phyloP scores from a whole-genome alignment of 2,113 vertebrate genomes.

The Catagonus wagneri region DNA sequence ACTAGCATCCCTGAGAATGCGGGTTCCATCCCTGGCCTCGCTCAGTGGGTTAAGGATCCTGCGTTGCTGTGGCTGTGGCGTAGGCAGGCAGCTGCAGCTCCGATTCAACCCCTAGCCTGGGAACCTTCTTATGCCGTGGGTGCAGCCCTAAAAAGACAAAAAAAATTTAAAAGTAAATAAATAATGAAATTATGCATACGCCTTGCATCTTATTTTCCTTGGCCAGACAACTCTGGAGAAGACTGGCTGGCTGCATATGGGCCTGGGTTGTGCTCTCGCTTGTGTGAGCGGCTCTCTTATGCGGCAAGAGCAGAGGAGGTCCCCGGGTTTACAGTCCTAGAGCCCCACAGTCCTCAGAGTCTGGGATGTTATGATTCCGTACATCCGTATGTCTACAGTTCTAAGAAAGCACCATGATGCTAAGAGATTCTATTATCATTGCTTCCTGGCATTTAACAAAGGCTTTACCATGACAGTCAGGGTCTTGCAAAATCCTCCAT shows the following conservation, averaged over 20 bases:
- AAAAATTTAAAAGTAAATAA: too few relatives aligned
- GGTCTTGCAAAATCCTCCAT: neutral
- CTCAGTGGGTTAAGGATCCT: too few relatives aligned
- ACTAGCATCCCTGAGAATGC: too few relatives aligned
- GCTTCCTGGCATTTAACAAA: neutral
- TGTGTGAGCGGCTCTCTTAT: rapidly evolving
- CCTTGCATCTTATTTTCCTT: rapidly evolving
- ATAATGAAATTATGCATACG: neutral
- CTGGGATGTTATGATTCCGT: neutral
- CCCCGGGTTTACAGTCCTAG: neutral
- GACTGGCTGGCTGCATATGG: rapidly evolving
- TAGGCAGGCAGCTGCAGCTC: too few relatives aligned
- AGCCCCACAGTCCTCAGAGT: neutral
- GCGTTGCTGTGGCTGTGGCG: too few relatives aligned
- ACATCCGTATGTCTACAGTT: neutral
- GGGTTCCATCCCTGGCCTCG: too few relatives aligned
- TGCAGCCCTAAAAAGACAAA: too few relatives aligned
- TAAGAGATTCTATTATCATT: rapidly evolving
- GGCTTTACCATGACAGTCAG: neutral
- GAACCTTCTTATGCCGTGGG: too few relatives aligned
- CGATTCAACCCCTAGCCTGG: too few relatives aligned
- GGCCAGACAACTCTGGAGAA: neutral
- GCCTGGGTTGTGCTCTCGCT: rapidly evolving
- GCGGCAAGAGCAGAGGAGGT: rapidly evolving
- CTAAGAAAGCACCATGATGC: neutral